Percentiles rank a stretch among this genome's conserved stretches.
Conservation (phyloP, 2,888 invertebrate genomes). For the Dynastes tityus region DNA sequence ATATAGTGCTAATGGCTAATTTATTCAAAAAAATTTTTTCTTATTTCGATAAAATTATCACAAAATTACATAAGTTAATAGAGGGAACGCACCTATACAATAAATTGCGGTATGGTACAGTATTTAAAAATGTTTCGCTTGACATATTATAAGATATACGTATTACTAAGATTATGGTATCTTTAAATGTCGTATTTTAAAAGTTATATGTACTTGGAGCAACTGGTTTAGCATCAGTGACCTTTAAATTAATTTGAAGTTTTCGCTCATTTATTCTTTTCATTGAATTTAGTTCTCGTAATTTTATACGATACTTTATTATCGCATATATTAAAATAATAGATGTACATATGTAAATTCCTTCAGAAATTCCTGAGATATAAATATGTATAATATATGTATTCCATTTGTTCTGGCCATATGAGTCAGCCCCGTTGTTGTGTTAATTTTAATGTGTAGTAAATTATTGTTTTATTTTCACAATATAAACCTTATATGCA, state of each 20-base stretch:
- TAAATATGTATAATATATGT: neutral
- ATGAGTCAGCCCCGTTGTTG: neutral
- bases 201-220: neutral
- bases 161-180: neutral
- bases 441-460: neutral
- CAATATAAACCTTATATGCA: neutral
- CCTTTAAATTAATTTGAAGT: neutral
- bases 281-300: neutral
- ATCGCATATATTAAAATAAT: neutral
- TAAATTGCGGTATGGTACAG: neutral
- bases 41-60: neutral
- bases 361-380: neutral
- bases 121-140: neutral
- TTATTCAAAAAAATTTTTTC: neutral
- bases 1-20: neutral
- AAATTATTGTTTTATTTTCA: neutral
- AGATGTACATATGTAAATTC: neutral
- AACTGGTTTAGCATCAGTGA: neutral
- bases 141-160: neutral
- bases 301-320: neutral
- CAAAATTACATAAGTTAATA: neutral
- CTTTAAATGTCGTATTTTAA: conserved; percentile 7
- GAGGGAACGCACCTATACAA: neutral
- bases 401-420: neutral
- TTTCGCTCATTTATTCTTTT: neutral